phyloP scores from a whole-genome alignment of 2,888 invertebrate genomes.

The Pyralis farinalis region DNA sequence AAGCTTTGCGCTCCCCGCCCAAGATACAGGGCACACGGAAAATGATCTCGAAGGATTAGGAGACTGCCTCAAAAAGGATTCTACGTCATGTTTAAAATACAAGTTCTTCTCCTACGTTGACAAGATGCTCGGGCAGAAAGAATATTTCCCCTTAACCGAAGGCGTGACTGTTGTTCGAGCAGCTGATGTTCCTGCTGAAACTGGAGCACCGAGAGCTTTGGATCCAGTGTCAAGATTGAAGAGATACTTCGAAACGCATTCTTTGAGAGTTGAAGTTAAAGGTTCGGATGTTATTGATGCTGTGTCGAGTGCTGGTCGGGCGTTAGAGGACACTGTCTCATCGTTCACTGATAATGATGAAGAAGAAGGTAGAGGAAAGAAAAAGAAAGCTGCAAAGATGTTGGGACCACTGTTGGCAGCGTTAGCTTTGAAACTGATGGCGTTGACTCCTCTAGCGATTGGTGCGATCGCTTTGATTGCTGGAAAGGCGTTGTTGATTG shows the following conservation, averaged over 20 bases:
- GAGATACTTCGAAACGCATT: constrained; percentile 89
- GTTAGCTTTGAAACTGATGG: constrained; percentile 89
- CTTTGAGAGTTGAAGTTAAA: constrained; percentile 91
- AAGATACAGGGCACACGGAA: constrained; percentile 85
- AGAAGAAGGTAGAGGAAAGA: constrained; percentile 90
- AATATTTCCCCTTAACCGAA: constrained; percentile 89
- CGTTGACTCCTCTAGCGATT: constrained; percentile 88
- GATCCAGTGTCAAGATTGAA: constrained; percentile 86
- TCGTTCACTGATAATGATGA: constrained; percentile 83
- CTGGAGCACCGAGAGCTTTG: constrained; percentile 89
- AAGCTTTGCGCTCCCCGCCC: constrained; percentile 85
- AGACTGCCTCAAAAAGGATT: constrained; percentile 91
- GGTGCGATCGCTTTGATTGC: constrained; percentile 92
- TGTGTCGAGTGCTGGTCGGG: constrained; percentile 89
- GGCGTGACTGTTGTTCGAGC: constrained; percentile 92
- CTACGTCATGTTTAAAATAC: constrained; percentile 92
- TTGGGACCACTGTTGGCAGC: constrained; percentile 88
- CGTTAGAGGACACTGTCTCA: constrained; percentile 87
- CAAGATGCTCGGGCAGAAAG: constrained; percentile 90
- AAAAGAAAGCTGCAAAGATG: constrained; percentile 90
- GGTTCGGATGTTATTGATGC: constrained; percentile 91
- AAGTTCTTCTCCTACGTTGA: constrained; percentile 93
- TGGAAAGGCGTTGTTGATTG: constrained; percentile 91
- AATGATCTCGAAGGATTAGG: constrained; percentile 90
- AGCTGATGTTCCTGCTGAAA: constrained; percentile 84